Evolutionary conservation across 2,113 vertebrate species (phyloP), one percentile per base, ranked within the genome.

Genomic region (Eonycteris spelaea): DNA sequence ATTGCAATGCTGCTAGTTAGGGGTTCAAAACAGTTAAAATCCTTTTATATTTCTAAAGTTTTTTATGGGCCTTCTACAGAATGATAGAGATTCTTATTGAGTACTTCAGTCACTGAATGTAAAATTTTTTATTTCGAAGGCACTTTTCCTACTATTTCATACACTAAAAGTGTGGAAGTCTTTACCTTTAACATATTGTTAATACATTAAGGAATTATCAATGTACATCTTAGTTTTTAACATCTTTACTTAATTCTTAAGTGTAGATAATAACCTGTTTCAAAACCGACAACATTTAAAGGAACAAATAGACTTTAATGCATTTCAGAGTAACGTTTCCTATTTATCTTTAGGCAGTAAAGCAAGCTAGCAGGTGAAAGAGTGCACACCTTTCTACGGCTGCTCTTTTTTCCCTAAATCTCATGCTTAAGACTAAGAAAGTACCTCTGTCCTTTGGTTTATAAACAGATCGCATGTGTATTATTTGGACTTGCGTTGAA

Each of bases 1-100:
- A 99, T 99, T 98, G 98, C 82, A 95, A 92, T 97, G 95, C 71
- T 95, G 87, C 94, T 92, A 82, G 24, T 95, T 91, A 75, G 86
- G 75, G 71, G 70, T 94, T 22, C 90, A 91, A 93, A 92, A 95
- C 8, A 79, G 71, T 90, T 93, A 70, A 86, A 43, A 55, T 92
- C 30, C 6, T 83, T 90, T 73, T 84, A 51, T 75, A 33, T 90
- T 95, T 74, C 28, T 91, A 79, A 85, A 90, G 78, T 87, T 63
- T 53, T 16, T 77, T 85, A 55, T 84, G 48, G 26, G 78, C 28
- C 38, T 82, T 95, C 10, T 38, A 40, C 38, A 92, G 28, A 43
- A 45, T 74, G 48, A 78, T 88, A 92, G 38, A 88, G 65, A 74
- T 70, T 63, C 30, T 78, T 21, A 1, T 48, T 90, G 28, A 65